These are phyloP conservation scores for Rhopilema esculentum DNA, from an alignment of 30 jellyfish, hydroid and myxozoan genomes.

Conservation along the genomic window DNA sequence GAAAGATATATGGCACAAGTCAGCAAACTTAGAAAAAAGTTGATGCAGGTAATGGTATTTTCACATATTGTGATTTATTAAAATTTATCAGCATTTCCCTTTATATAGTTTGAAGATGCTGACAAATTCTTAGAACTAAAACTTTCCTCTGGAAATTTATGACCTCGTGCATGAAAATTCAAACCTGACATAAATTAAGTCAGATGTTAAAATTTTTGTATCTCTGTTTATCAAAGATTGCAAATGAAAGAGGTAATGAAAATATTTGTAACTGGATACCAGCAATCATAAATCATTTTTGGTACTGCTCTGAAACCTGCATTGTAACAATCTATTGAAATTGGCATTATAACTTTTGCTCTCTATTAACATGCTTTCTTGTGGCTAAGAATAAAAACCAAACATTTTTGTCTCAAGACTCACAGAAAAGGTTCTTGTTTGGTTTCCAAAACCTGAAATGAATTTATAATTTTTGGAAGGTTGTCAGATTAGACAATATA, in stretches of 20 bases:
- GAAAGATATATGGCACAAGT: conserved; percentile 34
- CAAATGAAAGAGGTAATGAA: conserved; percentile 1
- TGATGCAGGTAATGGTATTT: not conserved
- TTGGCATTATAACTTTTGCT: too few relatives aligned
- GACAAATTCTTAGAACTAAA: too few relatives aligned
- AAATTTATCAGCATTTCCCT: too few relatives aligned
- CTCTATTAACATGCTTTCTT: too few relatives aligned
- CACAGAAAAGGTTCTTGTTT: too few relatives aligned
- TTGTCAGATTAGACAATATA: too few relatives aligned
- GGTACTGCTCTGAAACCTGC: conserved; percentile 33
- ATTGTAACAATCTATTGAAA: too few relatives aligned
- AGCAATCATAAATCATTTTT: not conserved
- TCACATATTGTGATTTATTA: not conserved
- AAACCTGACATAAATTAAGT: not conserved
- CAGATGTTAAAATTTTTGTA: not conserved
- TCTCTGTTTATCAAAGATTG: not conserved
- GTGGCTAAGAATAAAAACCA: too few relatives aligned
- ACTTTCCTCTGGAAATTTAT: too few relatives aligned
- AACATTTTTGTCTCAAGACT: too few relatives aligned
- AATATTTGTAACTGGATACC: conserved; percentile 9
- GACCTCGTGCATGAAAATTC: not conserved
- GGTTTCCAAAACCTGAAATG: too few relatives aligned
- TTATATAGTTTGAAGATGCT: not conserved
- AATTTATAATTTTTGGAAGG: too few relatives aligned
- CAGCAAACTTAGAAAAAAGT: conserved; percentile 1